A percentile compares a stretch with the other conserved stretches of the same genome.
These are phyloP conservation scores for Myocastor coypus DNA, from an alignment of 2,113 vertebrate genomes.

Conservation along the genomic window DNA sequence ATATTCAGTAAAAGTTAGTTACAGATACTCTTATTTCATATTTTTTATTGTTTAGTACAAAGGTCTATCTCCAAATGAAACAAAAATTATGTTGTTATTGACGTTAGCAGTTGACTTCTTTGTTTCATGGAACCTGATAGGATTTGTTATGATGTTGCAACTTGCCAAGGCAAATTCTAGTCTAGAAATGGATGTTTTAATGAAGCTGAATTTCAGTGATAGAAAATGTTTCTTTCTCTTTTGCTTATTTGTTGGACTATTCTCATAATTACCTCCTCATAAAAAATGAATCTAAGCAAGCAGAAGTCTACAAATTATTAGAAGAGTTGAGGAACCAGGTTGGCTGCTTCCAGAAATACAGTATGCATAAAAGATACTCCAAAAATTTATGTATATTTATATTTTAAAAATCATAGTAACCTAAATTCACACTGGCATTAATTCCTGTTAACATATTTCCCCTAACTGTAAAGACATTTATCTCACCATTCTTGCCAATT, in stretches of 20 bases:
- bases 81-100: neutral
- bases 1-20: neutral
- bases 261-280: neutral
- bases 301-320: neutral
- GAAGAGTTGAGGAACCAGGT: neutral
- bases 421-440: neutral
- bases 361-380: neutral
- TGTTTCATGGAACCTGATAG: neutral
- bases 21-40: neutral
- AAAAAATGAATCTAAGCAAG: neutral
- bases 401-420: neutral
- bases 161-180: neutral
- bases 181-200: neutral
- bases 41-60: conserved; percentile 8
- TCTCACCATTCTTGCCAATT: neutral
- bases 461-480: neutral
- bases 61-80: neutral
- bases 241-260: neutral
- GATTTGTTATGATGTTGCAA: neutral
- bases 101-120: neutral
- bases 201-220: conserved; percentile 34
- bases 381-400: neutral
- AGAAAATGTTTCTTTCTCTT: neutral
- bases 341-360: neutral
- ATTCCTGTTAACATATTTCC: neutral